Evolutionary conservation across 2,113 vertebrate genomes (phyloP).

Genomic region (Centropristis striata): DNA sequence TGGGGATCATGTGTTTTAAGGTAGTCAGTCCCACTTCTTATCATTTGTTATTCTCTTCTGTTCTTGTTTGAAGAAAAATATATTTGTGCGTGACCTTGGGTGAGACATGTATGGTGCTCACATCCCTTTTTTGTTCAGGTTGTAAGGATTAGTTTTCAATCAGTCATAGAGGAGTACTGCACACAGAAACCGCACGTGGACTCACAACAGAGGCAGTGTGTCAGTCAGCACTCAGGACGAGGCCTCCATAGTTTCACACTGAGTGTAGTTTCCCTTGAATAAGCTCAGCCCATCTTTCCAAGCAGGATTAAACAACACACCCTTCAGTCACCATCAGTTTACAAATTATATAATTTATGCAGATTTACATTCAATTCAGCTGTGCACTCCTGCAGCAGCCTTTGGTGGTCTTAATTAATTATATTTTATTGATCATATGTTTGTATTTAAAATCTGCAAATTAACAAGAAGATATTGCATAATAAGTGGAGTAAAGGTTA

Average conservation of each 20-base stretch:
- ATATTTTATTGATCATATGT: background rate
- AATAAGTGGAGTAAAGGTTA: background rate
- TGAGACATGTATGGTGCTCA: background rate
- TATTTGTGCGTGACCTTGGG: too few species aligned
- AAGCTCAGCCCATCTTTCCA: background rate
- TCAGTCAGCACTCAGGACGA: background rate
- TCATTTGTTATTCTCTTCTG: background rate
- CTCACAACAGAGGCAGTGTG: background rate
- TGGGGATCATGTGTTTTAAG: background rate
- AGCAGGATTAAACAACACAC: slow-evolving; percentile 14
- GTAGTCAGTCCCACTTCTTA: background rate
- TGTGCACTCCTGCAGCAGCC: background rate
- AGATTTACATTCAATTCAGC: background rate
- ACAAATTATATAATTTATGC: slow-evolving; percentile 9
- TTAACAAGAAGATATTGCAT: background rate
- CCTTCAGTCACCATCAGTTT: slow-evolving; percentile 29
- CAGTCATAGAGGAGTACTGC: background rate
- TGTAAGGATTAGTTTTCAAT: background rate
- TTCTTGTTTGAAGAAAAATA: background rate
- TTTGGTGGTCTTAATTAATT: too few species aligned
- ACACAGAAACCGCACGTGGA: background rate
- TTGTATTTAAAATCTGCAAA: background rate
- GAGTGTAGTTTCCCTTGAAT: slow-evolving; percentile 4
- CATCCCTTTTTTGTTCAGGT: background rate
- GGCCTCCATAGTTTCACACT: slow-evolving; percentile 1